Conservation (phyloP, 2,797 vertebrate genomes). For the Limosa lapponica region DNA sequence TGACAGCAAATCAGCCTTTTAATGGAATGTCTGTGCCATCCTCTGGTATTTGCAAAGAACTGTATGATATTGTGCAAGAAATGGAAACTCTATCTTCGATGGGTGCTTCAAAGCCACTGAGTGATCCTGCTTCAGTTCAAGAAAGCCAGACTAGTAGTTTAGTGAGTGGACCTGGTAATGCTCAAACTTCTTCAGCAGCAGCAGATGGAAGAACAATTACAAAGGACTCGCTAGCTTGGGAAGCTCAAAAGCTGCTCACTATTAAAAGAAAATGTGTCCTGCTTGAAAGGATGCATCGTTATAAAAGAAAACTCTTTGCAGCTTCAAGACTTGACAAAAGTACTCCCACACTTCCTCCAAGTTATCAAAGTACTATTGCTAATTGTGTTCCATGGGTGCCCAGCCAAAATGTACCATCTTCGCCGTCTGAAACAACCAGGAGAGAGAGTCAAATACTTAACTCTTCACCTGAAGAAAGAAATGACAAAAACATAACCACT, state of each 20-base stretch:
- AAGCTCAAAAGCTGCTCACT: constrained; percentile 54
- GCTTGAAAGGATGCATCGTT: constrained; percentile 64
- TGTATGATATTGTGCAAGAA: constrained; percentile 39
- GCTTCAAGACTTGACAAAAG: constrained; percentile 9
- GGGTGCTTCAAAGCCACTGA: constrained; percentile 3
- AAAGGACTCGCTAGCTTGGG: constrained; percentile 59
- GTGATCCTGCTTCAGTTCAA: constrained; percentile 11
- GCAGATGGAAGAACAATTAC: background rate
- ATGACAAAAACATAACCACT: background rate
- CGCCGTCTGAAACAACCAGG: background rate
- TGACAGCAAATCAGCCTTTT: background rate
- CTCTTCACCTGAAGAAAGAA: constrained; percentile 21
- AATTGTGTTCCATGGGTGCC: background rate
- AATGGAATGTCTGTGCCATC: background rate
- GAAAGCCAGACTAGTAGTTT: background rate
- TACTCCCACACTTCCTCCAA: background rate
- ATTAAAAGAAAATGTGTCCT: constrained; percentile 63
- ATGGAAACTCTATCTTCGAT: background rate
- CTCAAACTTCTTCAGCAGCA: background rate
- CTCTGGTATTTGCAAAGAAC: background rate
- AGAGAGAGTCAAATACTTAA: background rate
- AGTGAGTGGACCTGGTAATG: background rate
- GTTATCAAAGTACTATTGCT: background rate
- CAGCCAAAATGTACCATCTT: background rate
- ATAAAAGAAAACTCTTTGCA: constrained; percentile 49